Evolutionary conservation across 2,113 vertebrate genomes (phyloP).

Genomic region (Ia io): DNA sequence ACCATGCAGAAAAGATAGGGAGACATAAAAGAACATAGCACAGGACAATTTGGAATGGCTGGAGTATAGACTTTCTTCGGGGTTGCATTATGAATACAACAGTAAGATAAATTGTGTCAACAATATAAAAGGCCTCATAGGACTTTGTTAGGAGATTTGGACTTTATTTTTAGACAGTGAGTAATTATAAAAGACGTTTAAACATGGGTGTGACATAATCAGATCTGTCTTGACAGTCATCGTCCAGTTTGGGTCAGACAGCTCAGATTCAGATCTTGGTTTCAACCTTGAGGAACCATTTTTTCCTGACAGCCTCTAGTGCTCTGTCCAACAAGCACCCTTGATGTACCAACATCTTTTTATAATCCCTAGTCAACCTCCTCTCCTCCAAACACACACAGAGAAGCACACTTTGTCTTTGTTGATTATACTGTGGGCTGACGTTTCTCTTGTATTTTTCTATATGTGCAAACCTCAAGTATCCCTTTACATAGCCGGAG

Average conservation of each 20-base stretch:
- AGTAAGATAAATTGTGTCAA: neutral
- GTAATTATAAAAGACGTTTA: neutral
- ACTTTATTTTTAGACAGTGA: neutral
- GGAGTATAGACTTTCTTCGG: neutral
- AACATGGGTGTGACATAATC: neutral
- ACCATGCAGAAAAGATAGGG: neutral
- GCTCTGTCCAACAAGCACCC: neutral
- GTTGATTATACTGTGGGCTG: neutral
- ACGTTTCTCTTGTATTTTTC: neutral
- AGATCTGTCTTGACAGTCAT: neutral
- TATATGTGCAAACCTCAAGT: neutral
- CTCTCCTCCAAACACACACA: neutral
- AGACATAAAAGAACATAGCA: neutral
- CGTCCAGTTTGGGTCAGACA: neutral
- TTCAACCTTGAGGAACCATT: slow-evolving; percentile 11
- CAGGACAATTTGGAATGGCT: neutral
- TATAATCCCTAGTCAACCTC: neutral
- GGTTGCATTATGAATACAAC: neutral
- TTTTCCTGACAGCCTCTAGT: neutral
- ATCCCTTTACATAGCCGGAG: neutral
- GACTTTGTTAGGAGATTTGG: neutral
- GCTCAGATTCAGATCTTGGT: slow-evolving; percentile 52
- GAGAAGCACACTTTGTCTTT: neutral
- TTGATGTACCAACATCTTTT: neutral
- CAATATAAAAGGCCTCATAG: neutral